A percentile compares a stretch with the other conserved stretches of the same genome.
Evolutionary conservation across 1,140 invertebrate species (phyloP).

Genomic region (Heliconius himera): DNA sequence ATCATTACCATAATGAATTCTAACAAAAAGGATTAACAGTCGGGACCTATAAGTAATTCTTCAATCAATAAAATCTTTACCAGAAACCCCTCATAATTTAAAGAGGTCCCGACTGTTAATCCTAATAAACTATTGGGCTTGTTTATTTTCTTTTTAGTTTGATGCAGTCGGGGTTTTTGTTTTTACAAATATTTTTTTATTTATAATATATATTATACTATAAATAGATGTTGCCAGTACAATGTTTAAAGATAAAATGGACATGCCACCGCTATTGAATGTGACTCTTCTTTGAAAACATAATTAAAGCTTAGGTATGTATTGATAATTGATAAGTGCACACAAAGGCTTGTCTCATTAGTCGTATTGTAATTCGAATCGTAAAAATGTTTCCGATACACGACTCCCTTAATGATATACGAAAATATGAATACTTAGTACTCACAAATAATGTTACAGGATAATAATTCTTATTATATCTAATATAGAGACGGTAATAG

Average conservation of each 20-base stretch:
- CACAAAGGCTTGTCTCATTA: background rate
- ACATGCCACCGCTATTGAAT: background rate
- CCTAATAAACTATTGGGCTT: too few relatives aligned
- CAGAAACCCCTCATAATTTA: too few relatives aligned
- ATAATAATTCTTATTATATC: constrained; percentile 9
- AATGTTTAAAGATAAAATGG: background rate
- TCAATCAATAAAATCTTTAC: too few relatives aligned
- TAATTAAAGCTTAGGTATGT: background rate
- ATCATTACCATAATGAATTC: too few relatives aligned
- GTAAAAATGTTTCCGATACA: constrained; percentile 9
- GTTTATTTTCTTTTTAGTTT: too few relatives aligned
- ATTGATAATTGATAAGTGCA: background rate
- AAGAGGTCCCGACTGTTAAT: too few relatives aligned
- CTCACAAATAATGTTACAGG: background rate
- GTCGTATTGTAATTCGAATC: background rate
- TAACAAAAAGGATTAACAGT: too few relatives aligned
- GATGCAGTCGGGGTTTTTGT: too few relatives aligned
- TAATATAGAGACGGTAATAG: constrained; percentile 4
- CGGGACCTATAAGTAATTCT: too few relatives aligned
- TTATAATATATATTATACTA: too few relatives aligned
- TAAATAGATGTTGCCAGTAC: too few relatives aligned
- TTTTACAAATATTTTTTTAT: too few relatives aligned
- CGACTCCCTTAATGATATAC: background rate
- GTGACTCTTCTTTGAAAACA: background rate
- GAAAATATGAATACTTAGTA: background rate